Conservation (phyloP, 2,113 vertebrate species). For the Anoplopoma fimbria region DNA sequence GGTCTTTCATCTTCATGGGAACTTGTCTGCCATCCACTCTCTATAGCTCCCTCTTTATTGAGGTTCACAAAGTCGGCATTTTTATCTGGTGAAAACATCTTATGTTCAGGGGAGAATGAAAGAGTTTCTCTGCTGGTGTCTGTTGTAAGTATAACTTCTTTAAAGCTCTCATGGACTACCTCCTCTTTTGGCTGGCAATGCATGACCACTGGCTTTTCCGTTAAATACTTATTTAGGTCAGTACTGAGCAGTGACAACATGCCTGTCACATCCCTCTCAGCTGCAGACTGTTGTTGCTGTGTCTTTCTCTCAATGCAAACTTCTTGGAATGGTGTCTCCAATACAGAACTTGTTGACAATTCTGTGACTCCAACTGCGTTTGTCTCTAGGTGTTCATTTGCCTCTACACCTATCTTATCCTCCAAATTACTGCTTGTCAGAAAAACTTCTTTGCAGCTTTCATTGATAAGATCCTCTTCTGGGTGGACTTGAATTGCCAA, state of each 20-base stretch:
- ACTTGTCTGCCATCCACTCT: conserved; percentile 24
- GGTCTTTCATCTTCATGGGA: conserved; percentile 26
- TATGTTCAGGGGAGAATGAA: conserved; percentile 10
- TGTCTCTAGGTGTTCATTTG: conserved; percentile 56
- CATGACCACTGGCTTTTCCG: conserved; percentile 42
- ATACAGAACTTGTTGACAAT: conserved; percentile 71
- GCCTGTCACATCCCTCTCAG: conserved; percentile 71
- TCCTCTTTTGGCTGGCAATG: conserved; percentile 47
- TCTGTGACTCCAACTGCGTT: conserved; percentile 78
- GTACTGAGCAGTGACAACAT: conserved; percentile 76
- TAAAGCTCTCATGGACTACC: conserved; percentile 60
- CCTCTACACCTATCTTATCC: neutral
- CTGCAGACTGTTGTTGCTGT: conserved; percentile 36
- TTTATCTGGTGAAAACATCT: conserved; percentile 9
- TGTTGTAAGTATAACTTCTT: conserved; percentile 70
- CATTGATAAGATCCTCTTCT: conserved; percentile 53
- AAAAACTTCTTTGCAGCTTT: conserved; percentile 68
- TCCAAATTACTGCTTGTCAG: conserved; percentile 40
- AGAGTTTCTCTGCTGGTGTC: conserved; percentile 60
- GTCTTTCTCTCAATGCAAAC: conserved; percentile 70
- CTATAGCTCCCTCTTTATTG: neutral
- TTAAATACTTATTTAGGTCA: conserved; percentile 74
- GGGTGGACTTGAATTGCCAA: conserved; percentile 22
- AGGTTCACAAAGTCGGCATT: neutral
- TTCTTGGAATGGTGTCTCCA: conserved; percentile 76